A percentile compares a stretch with the other conserved stretches of the same genome.
Conservation (phyloP, 1,140 invertebrate genomes). For the Meloidogyne exigua region DNA sequence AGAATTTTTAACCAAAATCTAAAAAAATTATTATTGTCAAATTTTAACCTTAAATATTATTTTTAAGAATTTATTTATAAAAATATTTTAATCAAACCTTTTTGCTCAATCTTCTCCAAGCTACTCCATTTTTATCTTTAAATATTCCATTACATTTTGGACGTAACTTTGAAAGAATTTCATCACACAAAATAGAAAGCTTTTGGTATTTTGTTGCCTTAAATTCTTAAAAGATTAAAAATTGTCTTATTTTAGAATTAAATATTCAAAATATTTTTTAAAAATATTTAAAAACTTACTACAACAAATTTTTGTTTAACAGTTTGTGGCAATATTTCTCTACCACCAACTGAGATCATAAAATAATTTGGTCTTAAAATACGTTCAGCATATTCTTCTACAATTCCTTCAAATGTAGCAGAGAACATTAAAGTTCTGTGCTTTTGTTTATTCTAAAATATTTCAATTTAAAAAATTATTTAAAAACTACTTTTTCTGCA, state of each 20-base stretch:
- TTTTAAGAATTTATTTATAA: background rate
- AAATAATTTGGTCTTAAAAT: conserved; percentile 32
- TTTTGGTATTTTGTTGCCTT: background rate
- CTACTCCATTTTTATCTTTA: conserved; percentile 1
- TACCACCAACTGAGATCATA: conserved; percentile 15
- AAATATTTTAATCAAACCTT: conserved; percentile 15
- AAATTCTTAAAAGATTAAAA: too few relatives aligned
- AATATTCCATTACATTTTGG: background rate
- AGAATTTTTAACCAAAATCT: too few relatives aligned
- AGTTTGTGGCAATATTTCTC: conserved; percentile 13
- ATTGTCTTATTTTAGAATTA: too few relatives aligned
- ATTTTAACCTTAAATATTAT: too few relatives aligned
- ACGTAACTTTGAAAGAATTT: background rate
- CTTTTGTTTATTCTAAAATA: background rate
- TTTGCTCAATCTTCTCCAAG: conserved; percentile 8
- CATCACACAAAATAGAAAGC: background rate
- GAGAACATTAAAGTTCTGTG: conserved; percentile 33
- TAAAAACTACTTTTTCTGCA: background rate
- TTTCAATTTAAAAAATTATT: background rate
- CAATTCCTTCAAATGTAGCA: conserved; percentile 27
- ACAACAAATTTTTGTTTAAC: conserved; percentile 30
- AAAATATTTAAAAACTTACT: background rate
- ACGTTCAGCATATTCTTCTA: conserved; percentile 6
- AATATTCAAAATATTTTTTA: too few relatives aligned
- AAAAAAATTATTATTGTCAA: too few relatives aligned